These are phyloP conservation scores for Coenonympha arcania DNA, from an alignment of 2,888 invertebrate species.

Conservation along the genomic window DNA sequence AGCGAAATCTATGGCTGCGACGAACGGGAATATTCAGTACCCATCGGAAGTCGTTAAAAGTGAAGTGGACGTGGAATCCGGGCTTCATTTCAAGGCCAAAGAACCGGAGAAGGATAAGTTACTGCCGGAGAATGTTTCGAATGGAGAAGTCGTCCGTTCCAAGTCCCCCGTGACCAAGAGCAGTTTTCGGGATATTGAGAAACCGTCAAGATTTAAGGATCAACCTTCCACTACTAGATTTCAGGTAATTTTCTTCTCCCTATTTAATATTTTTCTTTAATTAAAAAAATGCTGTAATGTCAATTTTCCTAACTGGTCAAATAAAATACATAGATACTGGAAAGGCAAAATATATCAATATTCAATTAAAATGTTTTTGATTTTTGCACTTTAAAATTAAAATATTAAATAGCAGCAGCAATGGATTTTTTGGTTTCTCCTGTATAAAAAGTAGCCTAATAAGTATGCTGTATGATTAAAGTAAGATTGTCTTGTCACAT, in stretches of 20 bases:
- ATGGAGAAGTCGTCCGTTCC: slow-evolving; percentile 37
- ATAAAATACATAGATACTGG: too few relatives aligned
- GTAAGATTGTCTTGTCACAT: too few relatives aligned
- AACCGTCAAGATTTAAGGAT: slow-evolving; percentile 76
- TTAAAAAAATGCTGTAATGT: too few relatives aligned
- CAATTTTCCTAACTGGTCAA: too few relatives aligned
- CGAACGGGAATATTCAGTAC: slow-evolving; percentile 67
- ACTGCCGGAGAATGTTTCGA: slow-evolving; percentile 39
- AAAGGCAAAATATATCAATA: too few relatives aligned
- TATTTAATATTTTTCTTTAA: background rate
- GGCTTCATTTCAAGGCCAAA: slow-evolving; percentile 52
- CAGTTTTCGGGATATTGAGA: slow-evolving; percentile 77
- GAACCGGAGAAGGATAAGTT: slow-evolving; percentile 53
- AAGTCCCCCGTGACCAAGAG: slow-evolving; percentile 69
- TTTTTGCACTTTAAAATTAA: too few relatives aligned
- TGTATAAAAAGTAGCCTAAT: too few relatives aligned
- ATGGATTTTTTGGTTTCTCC: too few relatives aligned
- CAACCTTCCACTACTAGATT: slow-evolving; percentile 76
- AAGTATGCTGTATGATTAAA: too few relatives aligned
- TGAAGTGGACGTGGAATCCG: slow-evolving; percentile 54
- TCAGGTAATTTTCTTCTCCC: slow-evolving; percentile 58
- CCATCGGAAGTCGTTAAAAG: slow-evolving; percentile 48
- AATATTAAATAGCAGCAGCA: too few relatives aligned
- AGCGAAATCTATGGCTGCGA: slow-evolving; percentile 71
- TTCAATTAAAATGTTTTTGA: too few relatives aligned